phyloP scores from a whole-genome alignment of 2,113 vertebrate species.

The Sclerurus mexicanus region DNA sequence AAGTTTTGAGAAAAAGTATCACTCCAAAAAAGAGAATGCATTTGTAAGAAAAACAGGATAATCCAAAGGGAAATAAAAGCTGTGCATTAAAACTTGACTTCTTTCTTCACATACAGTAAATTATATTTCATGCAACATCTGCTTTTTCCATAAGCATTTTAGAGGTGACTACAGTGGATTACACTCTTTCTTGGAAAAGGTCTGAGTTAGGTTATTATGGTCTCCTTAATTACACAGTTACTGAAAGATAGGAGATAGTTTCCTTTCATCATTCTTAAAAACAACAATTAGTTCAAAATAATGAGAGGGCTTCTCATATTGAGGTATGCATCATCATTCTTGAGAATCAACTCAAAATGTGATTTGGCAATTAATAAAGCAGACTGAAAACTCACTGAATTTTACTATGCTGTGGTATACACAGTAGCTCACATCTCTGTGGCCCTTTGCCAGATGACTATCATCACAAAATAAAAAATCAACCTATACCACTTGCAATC shows the following conservation, averaged over 20 bases:
- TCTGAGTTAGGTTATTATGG: not conserved
- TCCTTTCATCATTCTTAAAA: not conserved
- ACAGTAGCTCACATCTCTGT: not conserved
- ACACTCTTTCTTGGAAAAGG: not conserved
- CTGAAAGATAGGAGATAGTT: not conserved
- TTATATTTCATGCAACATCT: not conserved
- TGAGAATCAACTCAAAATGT: not conserved
- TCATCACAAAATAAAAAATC: not conserved
- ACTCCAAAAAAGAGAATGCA: fast-evolving
- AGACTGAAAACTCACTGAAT: not conserved
- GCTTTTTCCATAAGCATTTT: not conserved
- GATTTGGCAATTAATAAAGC: not conserved
- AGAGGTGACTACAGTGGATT: not conserved
- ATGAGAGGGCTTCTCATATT: not conserved
- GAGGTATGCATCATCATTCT: not conserved
- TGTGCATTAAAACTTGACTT: not conserved
- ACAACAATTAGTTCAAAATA: not conserved
- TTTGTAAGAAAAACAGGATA: not conserved
- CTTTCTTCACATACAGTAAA: not conserved
- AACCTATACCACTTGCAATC: not conserved
- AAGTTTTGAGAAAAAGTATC: not conserved
- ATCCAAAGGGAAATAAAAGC: not conserved
- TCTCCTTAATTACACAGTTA: not conserved
- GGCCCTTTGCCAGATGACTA: not conserved
- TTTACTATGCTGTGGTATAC: not conserved